Conservation (phyloP, 2,888 invertebrate genomes). For the Drosophila rellima region DNA sequence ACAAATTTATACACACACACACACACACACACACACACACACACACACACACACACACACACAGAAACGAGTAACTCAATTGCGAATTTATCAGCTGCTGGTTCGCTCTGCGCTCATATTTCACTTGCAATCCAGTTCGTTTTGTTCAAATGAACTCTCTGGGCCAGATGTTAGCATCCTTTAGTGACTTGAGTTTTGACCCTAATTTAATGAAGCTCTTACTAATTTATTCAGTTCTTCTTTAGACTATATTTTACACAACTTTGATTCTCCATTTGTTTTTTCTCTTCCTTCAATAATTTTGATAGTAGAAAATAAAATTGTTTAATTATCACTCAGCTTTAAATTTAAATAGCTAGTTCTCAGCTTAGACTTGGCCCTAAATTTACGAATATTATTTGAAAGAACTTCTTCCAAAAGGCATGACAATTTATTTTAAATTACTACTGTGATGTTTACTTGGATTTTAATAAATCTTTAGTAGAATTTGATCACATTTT, state of each 20-base stretch:
- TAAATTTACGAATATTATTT: not conserved
- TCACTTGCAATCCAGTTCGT: not conserved
- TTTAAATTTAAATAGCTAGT: not conserved
- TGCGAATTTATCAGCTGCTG: conserved; percentile 30
- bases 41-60: not conserved
- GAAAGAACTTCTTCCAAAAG: not conserved
- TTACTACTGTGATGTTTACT: not conserved
- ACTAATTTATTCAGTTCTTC: too few relatives aligned
- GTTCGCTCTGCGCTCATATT: not conserved
- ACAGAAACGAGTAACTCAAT: conserved; percentile 18
- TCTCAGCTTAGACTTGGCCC: not conserved
- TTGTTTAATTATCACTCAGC: too few relatives aligned
- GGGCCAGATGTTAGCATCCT: not conserved
- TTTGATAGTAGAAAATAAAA: too few relatives aligned
- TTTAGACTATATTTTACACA: too few relatives aligned
- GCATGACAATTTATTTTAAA: too few relatives aligned
- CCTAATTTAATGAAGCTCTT: too few relatives aligned
- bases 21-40: not conserved
- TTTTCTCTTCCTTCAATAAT: too few relatives aligned
- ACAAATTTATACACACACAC: conserved; percentile 1
- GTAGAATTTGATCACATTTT: not conserved
- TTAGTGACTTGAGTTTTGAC: not conserved
- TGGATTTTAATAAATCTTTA: not conserved
- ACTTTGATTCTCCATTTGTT: too few relatives aligned
- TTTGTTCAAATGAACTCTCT: conserved; percentile 5